phyloP scores from a whole-genome alignment of 2,797 vertebrate genomes.

The Leptoclinus maculatus region DNA sequence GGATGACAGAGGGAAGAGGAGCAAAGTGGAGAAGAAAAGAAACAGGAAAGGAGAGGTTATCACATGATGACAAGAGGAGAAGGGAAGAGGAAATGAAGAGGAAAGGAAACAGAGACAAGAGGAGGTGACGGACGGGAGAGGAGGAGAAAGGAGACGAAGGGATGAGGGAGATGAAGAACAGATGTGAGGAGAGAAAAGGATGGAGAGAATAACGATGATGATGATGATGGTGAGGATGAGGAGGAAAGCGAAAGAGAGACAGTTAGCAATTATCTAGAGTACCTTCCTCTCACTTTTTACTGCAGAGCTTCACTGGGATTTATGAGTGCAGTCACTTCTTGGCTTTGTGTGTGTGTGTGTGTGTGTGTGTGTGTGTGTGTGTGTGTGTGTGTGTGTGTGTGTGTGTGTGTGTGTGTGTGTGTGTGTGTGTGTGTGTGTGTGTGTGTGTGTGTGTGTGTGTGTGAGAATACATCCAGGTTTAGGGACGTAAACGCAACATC shows the following conservation, averaged over 20 bases:
- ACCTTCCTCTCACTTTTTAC: constrained; percentile 35
- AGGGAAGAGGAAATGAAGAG: not conserved
- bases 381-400: constrained; percentile 7
- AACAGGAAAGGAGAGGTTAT: not conserved
- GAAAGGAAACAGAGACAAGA: not conserved
- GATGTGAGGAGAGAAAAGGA: not conserved
- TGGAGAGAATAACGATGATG: not conserved
- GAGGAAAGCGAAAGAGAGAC: not conserved
- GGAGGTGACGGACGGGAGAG: not conserved
- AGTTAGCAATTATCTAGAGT: constrained; percentile 39
- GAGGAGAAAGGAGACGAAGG: not conserved
- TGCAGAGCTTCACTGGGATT: constrained; percentile 38
- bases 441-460: constrained; percentile 5
- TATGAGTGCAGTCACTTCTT: constrained; percentile 16
- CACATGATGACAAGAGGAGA: not conserved
- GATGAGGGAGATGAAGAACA: not conserved
- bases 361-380: constrained; percentile 11
- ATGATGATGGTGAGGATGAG: not conserved
- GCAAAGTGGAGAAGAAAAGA: not conserved
- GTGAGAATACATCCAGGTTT: constrained; percentile 16
- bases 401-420: constrained; percentile 14
- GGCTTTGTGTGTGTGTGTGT: not conserved
- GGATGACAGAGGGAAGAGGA: not conserved
- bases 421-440: not conserved
- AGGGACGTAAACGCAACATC: constrained; percentile 24